Evolutionary conservation across 1,140 invertebrate genomes (phyloP).

Genomic region (Drosophila trapezifrons): DNA sequence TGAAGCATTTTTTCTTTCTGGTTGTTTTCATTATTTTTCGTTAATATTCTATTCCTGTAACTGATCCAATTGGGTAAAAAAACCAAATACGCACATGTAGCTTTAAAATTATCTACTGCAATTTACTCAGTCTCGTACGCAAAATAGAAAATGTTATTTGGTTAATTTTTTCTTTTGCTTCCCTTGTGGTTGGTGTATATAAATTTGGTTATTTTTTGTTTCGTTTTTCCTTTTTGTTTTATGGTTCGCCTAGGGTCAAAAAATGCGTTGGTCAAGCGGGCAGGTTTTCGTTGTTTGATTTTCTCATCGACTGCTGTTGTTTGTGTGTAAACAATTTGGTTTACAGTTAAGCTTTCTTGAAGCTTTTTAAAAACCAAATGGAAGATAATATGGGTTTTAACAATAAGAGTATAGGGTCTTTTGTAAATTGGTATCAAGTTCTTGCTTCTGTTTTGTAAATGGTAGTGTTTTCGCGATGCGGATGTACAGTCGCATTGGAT

Average conservation of each 20-base stretch:
- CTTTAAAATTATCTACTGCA: conserved; percentile 57
- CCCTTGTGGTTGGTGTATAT: conserved; percentile 45
- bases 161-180: conserved; percentile 64
- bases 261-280: conserved; percentile 46
- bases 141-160: conserved; percentile 72
- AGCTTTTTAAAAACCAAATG: conserved; percentile 30
- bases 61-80: conserved; percentile 57
- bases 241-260: conserved; percentile 46
- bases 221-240: conserved; percentile 12
- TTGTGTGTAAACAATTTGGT: conserved; percentile 47
- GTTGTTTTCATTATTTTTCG: conserved; percentile 41
- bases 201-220: neutral
- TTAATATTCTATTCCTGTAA: conserved; percentile 68
- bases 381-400: conserved; percentile 25
- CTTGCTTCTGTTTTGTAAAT: conserved; percentile 63
- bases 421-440: conserved; percentile 79
- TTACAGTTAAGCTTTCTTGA: conserved; percentile 15
- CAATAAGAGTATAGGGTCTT: conserved; percentile 42
- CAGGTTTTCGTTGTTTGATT: conserved; percentile 43
- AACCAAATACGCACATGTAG: conserved; percentile 27
- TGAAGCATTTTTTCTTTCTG: conserved; percentile 51
- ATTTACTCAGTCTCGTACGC: conserved; percentile 68
- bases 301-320: conserved; percentile 34
- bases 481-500: conserved; percentile 68
- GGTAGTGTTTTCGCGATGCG: conserved; percentile 71